Evolutionary conservation across 2,888 invertebrate genomes (phyloP).

Genomic region (Polydrusus cervinus): DNA sequence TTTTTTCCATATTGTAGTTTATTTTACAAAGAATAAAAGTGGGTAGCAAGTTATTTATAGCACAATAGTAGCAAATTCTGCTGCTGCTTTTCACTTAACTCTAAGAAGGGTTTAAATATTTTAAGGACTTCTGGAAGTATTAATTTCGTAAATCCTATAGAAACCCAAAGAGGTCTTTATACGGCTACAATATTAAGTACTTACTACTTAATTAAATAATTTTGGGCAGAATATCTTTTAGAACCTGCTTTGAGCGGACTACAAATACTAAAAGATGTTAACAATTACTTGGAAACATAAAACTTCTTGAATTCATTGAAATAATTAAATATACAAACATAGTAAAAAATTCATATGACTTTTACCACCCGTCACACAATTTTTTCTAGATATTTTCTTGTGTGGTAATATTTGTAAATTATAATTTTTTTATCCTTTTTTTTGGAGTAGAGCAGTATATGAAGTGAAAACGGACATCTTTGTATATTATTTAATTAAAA

Average conservation of each 20-base stretch:
- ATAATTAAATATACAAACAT: too few relatives aligned
- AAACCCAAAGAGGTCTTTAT: conserved; percentile 41
- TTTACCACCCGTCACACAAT: too few relatives aligned
- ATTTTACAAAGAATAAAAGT: conserved; percentile 13
- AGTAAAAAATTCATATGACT: too few relatives aligned
- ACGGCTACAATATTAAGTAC: conserved; percentile 36
- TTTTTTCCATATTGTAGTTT: conserved; percentile 18
- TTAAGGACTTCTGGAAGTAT: conserved; percentile 39
- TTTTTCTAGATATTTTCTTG: too few relatives aligned
- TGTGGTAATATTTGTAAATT: too few relatives aligned
- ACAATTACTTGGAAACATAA: neutral
- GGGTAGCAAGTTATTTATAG: conserved; percentile 25
- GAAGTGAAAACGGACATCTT: too few relatives aligned
- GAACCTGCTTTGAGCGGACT: neutral
- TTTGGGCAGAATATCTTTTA: conserved; percentile 5
- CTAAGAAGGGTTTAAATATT: conserved; percentile 41
- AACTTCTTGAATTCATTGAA: neutral
- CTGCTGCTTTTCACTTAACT: conserved; percentile 10
- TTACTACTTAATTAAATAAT: conserved; percentile 31
- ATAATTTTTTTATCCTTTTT: too few relatives aligned
- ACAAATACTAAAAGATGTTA: neutral
- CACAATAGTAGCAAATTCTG: conserved; percentile 24
- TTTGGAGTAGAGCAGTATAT: too few relatives aligned
- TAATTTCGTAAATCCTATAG: conserved; percentile 41
- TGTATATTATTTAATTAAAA: too few relatives aligned